Evolutionary conservation across 2,113 vertebrate species (phyloP), one percentile per base, ranked within the genome.

Genomic region (Spea multiplicata): DNA sequence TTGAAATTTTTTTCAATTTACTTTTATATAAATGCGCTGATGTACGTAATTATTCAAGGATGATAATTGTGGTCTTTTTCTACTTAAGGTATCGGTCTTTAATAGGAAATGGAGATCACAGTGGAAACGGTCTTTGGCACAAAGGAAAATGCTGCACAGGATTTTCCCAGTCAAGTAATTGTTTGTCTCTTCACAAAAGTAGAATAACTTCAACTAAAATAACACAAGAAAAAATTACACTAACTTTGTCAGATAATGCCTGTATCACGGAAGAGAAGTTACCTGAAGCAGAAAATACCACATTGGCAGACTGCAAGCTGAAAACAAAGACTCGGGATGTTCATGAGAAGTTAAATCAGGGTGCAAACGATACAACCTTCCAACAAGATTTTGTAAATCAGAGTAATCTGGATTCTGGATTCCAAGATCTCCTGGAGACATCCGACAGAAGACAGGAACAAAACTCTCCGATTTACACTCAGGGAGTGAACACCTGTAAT

Each of bases 21-120:
- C n/a, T n/a, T n/a, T n/a, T n/a, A n/a, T n/a, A n/a, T n/a, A n/a
- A n/a, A n/a, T n/a, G n/a, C n/a, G n/a, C n/a, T n/a, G n/a, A n/a
- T n/a, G n/a, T n/a, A n/a, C n/a, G n/a, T n/a, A n/a, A n/a, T n/a
- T n/a, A n/a, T n/a, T n/a, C n/a, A n/a, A n/a, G n/a, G n/a, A n/a
- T n/a, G n/a, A n/a, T n/a, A n/a, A n/a, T n/a, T n/a, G n/a, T n/a
- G n/a, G n/a, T n/a, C n/a, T 69, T 52, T 52, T 8, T 44, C 8
- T 57, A 14, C 44, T 2, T 5, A 4, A 77, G 75, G 10, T 77
- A 77, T 77, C 66, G 10, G 4, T 77, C 75, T 8, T 8, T 77
- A 30, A 12, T 50, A 62, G 8, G 44, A 49, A 45, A 71, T 30
- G 14, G 44, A 17, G 7, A 59, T 12, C 45, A 64, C 8, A 0